phyloP scores from a whole-genome alignment of 2,113 vertebrate genomes.

The Perca fluviatilis region DNA sequence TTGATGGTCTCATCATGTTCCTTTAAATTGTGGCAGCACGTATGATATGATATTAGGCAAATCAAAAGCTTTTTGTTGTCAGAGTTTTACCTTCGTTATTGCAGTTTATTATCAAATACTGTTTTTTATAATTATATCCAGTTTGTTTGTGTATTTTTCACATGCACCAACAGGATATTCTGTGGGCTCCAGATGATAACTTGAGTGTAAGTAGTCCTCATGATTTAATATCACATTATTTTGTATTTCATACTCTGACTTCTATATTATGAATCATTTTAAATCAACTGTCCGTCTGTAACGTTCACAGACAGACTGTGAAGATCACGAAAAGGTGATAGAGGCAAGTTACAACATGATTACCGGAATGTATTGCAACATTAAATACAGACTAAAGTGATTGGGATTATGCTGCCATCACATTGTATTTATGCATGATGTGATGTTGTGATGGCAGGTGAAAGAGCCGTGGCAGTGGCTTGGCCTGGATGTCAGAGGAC shows the following conservation, averaged over 20 bases:
- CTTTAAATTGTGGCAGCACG: neutral
- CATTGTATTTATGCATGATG: neutral
- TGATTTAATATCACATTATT: neutral
- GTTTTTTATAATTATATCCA: neutral
- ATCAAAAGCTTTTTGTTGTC: neutral
- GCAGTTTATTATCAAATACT: neutral
- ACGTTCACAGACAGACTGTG: constrained; percentile 50
- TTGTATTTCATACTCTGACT: neutral
- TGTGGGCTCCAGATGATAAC: constrained; percentile 74
- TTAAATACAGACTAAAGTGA: neutral
- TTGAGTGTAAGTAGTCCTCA: constrained; percentile 46
- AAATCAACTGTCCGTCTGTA: neutral
- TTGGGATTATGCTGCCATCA: accelerated
- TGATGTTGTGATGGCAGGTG: constrained; percentile 58
- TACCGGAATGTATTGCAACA: neutral
- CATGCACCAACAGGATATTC: constrained; percentile 58
- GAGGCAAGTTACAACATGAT: constrained; percentile 43
- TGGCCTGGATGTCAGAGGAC: constrained; percentile 78
- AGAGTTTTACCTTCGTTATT: neutral
- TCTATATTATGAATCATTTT: neutral
- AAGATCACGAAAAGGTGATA: constrained; percentile 58
- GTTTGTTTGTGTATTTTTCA: neutral
- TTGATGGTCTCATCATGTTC: neutral
- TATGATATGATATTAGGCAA: neutral
- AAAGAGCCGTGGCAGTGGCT: constrained; percentile 81